These are phyloP conservation scores for Cathartes aura DNA, from an alignment of 2,113 vertebrate genomes.

Conservation along the genomic window DNA sequence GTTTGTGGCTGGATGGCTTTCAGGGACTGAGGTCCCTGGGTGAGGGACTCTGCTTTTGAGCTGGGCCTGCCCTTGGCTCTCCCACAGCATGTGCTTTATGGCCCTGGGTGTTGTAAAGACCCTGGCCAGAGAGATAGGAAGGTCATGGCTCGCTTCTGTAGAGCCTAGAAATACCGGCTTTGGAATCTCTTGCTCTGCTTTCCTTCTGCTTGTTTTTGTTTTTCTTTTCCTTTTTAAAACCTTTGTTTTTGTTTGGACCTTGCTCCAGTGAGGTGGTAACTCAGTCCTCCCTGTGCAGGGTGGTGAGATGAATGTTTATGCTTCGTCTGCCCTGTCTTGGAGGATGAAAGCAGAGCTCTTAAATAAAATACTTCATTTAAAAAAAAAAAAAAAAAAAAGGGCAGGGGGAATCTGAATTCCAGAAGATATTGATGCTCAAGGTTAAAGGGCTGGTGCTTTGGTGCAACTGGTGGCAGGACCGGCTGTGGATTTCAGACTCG, in stretches of 20 bases:
- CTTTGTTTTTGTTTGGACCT: background rate
- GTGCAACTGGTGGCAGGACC: background rate
- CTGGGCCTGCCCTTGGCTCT: background rate
- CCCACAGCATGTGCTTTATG: accelerated
- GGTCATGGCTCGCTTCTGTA: background rate
- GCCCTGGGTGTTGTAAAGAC: background rate
- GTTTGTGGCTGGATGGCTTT: background rate
- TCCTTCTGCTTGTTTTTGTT: background rate
- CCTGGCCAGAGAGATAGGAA: background rate
- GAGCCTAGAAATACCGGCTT: too few relatives aligned
- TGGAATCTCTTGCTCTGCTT: background rate
- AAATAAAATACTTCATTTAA: background rate
- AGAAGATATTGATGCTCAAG: accelerated
- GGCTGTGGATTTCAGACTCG: background rate
- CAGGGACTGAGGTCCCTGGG: accelerated
- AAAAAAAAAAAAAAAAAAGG: background rate
- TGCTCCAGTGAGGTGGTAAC: background rate
- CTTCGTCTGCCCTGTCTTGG: accelerated
- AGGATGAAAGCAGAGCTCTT: background rate
- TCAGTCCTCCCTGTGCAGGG: background rate
- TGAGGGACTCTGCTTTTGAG: background rate
- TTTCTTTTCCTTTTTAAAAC: background rate
- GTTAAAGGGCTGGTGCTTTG: background rate
- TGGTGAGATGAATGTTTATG: accelerated
- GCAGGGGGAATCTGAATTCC: accelerated